These are phyloP conservation scores for Daboia siamensis DNA, from an alignment of 2,113 vertebrate genomes.

Conservation along the genomic window DNA sequence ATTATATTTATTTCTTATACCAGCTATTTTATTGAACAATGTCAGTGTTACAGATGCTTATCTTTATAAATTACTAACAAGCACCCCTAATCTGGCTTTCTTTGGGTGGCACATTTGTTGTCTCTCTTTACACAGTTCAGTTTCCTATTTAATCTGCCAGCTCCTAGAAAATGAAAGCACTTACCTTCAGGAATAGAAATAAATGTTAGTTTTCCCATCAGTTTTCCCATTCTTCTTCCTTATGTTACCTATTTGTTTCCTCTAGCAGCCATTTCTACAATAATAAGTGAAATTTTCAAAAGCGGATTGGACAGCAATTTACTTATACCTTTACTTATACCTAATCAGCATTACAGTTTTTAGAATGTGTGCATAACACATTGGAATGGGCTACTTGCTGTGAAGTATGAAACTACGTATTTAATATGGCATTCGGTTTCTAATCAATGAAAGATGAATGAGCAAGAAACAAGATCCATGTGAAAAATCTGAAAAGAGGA, in stretches of 20 bases:
- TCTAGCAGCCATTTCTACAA: not conserved
- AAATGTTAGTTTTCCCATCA: not conserved
- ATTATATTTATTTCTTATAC: not conserved
- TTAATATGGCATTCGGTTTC: not conserved
- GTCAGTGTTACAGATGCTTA: conserved; percentile 67
- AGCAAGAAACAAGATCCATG: not conserved
- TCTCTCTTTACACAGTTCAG: conserved; percentile 5
- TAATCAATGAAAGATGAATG: conserved; percentile 3
- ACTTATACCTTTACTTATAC: conserved; percentile 13
- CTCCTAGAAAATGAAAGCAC: not conserved
- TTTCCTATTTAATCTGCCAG: conserved; percentile 17
- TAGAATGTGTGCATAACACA: not conserved
- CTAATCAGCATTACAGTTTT: not conserved
- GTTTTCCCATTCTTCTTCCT: not conserved
- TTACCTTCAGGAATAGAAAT: not conserved
- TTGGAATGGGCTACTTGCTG: not conserved
- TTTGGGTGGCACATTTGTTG: conserved; percentile 27
- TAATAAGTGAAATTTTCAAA: not conserved
- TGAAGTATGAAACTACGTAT: not conserved
- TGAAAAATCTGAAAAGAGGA: not conserved
- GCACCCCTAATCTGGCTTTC: conserved; percentile 47
- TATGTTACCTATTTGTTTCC: not conserved
- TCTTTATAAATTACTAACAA: conserved; percentile 54
- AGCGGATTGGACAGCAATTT: not conserved
- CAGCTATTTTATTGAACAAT: conserved; percentile 34